Evolutionary conservation across 2,888 invertebrate species (phyloP).

Genomic region (Oscheius sp.): DNA sequence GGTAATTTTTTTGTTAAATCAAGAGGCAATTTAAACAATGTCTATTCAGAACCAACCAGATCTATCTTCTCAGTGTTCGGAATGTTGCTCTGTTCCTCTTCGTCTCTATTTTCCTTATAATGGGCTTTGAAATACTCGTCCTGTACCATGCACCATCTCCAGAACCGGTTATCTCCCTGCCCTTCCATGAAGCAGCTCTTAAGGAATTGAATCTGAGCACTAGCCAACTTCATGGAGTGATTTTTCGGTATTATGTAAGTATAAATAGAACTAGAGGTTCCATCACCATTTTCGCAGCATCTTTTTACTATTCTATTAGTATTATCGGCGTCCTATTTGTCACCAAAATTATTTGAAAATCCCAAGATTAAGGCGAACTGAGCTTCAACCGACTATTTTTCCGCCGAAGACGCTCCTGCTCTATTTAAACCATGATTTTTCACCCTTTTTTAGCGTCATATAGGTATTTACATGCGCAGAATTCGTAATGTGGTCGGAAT

Average conservation of each 20-base stretch:
- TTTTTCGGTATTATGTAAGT: conserved; percentile 4
- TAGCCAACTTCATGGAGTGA: conserved; percentile 1
- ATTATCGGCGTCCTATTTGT: no score
- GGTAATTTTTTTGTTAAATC: background rate
- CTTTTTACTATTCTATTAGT: no score
- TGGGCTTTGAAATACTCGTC: background rate
- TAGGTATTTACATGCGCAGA: no score
- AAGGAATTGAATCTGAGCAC: conserved; percentile 3
- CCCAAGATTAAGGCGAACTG: no score
- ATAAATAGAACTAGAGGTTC: background rate
- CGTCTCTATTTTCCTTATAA: background rate
- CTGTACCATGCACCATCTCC: background rate
- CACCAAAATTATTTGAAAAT: no score
- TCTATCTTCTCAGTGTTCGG: background rate
- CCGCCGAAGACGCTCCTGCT: no score
- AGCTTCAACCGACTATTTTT: no score
- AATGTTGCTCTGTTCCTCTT: background rate
- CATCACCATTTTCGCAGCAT: no score
- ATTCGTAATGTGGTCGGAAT: no score
- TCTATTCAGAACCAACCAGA: background rate
- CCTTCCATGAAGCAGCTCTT: background rate
- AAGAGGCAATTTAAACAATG: no score
- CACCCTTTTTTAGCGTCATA: no score
- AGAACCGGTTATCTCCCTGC: background rate
- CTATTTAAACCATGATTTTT: no score